Evolutionary conservation across 2,797 vertebrate species (phyloP).

Genomic region (Adelosebastes latens): DNA sequence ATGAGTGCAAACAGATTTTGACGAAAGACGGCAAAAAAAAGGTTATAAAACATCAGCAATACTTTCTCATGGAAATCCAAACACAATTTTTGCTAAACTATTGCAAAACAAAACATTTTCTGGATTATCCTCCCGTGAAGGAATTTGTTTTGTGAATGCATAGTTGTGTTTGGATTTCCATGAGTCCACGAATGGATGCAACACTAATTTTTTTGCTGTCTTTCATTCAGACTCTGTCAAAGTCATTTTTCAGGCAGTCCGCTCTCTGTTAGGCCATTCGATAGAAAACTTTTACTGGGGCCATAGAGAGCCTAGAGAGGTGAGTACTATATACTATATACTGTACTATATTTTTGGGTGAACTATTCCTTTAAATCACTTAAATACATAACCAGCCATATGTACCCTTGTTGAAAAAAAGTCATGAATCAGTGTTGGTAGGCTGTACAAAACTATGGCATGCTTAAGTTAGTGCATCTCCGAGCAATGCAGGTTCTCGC

Average conservation of each 20-base stretch:
- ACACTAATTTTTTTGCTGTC: too few relatives aligned
- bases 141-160: background rate
- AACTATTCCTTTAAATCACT: background rate
- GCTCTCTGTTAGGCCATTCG: background rate
- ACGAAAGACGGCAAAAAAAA: background rate
- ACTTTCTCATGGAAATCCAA: too few relatives aligned
- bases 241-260: background rate
- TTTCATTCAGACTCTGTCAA: too few relatives aligned
- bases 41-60: too few relatives aligned
- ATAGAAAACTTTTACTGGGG: background rate
- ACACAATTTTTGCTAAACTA: too few relatives aligned
- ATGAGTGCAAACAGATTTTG: background rate
- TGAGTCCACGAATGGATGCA: background rate
- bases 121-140: background rate
- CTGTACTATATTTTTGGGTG: background rate
- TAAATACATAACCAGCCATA: too few relatives aligned
- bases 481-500: too few relatives aligned
- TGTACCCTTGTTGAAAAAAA: background rate
- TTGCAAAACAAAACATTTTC: background rate
- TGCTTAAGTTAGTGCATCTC: too few relatives aligned
- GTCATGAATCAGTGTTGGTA: background rate
- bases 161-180: background rate
- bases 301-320: background rate
- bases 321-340: background rate
- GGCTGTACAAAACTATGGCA: too few relatives aligned